These are phyloP conservation scores for Eristalinus aeneus DNA, from an alignment of 2,888 invertebrate species.

Conservation along the genomic window DNA sequence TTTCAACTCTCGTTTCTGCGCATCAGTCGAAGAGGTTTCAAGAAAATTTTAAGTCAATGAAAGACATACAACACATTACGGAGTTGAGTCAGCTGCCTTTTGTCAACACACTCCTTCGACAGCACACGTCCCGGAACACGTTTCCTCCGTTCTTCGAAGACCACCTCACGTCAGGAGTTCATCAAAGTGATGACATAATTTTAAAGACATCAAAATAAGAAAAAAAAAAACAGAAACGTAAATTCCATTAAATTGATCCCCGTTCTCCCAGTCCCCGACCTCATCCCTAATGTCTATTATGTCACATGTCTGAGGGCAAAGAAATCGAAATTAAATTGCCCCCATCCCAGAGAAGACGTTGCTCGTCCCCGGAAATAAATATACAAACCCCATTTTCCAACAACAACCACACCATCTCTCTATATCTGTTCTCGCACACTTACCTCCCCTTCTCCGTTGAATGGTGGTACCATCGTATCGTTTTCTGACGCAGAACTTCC, in stretches of 20 bases:
- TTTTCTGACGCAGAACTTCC: slow-evolving; percentile 89
- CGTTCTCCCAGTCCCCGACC: too few relatives aligned
- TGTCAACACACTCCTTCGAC: too few relatives aligned
- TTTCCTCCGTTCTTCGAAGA: background rate
- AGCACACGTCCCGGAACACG: too few relatives aligned
- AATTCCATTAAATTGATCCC: background rate
- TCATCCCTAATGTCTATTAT: background rate
- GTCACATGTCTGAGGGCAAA: slow-evolving; percentile 16
- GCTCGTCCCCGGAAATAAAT: background rate
- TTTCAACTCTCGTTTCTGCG: too few relatives aligned
- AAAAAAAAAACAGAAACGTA: background rate
- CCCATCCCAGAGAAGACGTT: background rate
- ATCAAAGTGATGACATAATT: background rate
- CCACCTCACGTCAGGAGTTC: background rate
- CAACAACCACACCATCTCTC: background rate
- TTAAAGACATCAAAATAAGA: background rate
- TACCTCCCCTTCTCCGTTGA: slow-evolving; percentile 91
- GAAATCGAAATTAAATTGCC: slow-evolving; percentile 41
- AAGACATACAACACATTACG: too few relatives aligned
- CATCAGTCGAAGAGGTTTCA: too few relatives aligned
- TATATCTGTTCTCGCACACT: slow-evolving; percentile 71
- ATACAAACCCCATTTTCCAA: background rate
- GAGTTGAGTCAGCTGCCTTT: too few relatives aligned
- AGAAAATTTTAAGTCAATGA: too few relatives aligned
- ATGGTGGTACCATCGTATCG: slow-evolving; percentile 93